Evolutionary conservation across 2,113 vertebrate genomes (phyloP).

Genomic region (Python bivittatus): DNA sequence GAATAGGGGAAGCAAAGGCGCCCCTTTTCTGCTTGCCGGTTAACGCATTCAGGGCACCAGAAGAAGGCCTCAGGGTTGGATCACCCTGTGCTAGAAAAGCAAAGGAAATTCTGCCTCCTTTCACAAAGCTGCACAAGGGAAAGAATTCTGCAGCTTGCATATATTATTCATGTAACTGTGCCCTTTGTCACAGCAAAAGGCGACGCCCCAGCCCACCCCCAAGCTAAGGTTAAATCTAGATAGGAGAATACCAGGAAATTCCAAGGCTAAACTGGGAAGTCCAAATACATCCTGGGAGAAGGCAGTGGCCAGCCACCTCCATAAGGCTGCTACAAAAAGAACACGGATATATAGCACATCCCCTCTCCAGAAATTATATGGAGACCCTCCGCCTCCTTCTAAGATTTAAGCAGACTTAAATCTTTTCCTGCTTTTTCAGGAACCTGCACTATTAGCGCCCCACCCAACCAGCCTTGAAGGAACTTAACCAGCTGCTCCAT

Average conservation of each 20-base stretch:
- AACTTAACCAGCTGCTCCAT: neutral
- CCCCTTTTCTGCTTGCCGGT: too few relatives aligned
- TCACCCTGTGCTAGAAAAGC: neutral
- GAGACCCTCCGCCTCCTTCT: too few relatives aligned
- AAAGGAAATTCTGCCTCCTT: neutral
- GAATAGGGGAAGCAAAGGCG: accelerated
- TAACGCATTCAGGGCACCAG: neutral
- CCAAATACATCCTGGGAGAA: too few relatives aligned
- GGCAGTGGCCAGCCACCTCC: too few relatives aligned
- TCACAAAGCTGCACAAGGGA: too few relatives aligned
- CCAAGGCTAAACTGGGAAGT: too few relatives aligned
- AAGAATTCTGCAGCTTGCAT: neutral
- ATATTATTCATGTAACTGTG: neutral
- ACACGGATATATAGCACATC: too few relatives aligned
- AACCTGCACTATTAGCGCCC: too few relatives aligned
- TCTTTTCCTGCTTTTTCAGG: neutral
- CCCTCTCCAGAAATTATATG: too few relatives aligned
- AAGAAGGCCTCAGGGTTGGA: neutral
- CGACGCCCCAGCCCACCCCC: neutral
- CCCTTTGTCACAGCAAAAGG: neutral
- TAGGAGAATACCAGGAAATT: too few relatives aligned
- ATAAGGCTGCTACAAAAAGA: too few relatives aligned
- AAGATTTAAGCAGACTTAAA: neutral
- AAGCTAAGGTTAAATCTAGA: neutral
- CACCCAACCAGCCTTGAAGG: neutral